Evolutionary conservation across 2,797 vertebrate genomes (phyloP).

Genomic region (Tragelaphus oryx): DNA sequence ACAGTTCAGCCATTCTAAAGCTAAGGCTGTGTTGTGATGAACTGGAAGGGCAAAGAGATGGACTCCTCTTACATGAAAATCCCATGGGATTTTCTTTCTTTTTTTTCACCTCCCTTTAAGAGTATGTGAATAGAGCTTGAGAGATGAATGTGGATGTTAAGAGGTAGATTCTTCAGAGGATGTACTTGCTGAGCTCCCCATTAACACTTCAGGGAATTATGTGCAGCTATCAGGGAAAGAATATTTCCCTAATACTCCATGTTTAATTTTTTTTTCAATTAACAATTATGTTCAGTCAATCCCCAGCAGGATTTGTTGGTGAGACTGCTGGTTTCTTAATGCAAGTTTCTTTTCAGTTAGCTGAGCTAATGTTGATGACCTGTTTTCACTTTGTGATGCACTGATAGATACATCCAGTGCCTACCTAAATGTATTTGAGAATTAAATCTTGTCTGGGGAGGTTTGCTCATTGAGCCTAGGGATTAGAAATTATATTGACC

Average conservation of each 20-base stretch:
- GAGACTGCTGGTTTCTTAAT: slow-evolving; percentile 59
- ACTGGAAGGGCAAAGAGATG: not conserved
- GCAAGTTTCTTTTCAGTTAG: slow-evolving; percentile 55
- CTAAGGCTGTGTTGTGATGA: not conserved
- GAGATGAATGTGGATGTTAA: slow-evolving; percentile 3
- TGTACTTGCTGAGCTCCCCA: slow-evolving; percentile 54
- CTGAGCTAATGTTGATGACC: slow-evolving; percentile 50
- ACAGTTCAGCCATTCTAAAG: slow-evolving; percentile 8
- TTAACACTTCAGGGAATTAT: slow-evolving; percentile 72
- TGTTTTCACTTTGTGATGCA: slow-evolving; percentile 40
- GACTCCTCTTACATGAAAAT: not conserved
- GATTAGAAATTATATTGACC: slow-evolving; percentile 66
- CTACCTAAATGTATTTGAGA: slow-evolving; percentile 66
- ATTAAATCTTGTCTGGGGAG: slow-evolving; percentile 62
- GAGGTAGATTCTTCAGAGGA: slow-evolving; percentile 18
- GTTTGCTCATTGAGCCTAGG: slow-evolving; percentile 50
- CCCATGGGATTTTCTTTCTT: not conserved
- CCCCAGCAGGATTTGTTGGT: slow-evolving; percentile 60
- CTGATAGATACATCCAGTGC: slow-evolving; percentile 41
- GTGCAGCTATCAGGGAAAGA: slow-evolving; percentile 44
- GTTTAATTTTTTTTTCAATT: slow-evolving; percentile 66
- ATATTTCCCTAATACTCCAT: slow-evolving; percentile 50
- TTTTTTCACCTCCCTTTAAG: not conserved
- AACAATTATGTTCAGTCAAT: slow-evolving; percentile 64
- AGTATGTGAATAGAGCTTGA: slow-evolving; percentile 13